Evolutionary conservation across 2,888 invertebrate species (phyloP), one percentile per base, ranked within the genome.

Genomic region (Catocala sponsa): DNA sequence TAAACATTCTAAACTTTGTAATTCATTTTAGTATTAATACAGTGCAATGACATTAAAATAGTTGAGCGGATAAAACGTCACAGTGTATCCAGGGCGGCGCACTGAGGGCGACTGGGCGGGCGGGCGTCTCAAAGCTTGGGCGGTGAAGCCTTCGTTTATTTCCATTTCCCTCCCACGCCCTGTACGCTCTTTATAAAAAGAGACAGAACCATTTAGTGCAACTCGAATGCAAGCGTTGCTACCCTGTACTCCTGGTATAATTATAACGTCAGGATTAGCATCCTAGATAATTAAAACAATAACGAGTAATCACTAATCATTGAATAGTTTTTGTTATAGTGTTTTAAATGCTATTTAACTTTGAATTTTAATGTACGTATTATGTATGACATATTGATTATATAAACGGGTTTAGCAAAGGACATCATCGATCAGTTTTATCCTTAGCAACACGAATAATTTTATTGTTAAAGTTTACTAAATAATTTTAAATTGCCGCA

Each of bases 31-130:
- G 32, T 41, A 55, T 13, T 59, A 59, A 53, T 56, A 66, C 49
- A 71, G 56, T 68, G 59, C 52, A 75, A 62, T 79, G 68, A 70
- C 62, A 71, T 72, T 57, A 52, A 62, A 68, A 51, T 65, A 63
- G 25, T 64, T 67, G 59, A 55, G 61, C 57, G 59, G n/a, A 61
- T 57, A 65, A 69, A 76, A 65, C 66, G 58, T 61, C 61, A 72
- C 76, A 67, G 85, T 88, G 86, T 82, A 80, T 70, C 68, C 89
- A 82, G 88, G 85, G 85, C 90, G 85, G 85, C 83, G 78, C 73
- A 70, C 89, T 81, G 78, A 72, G 79, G 78, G 83, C 83, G 81
- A 94, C 93, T 94, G 93, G 94, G 93, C 92, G 93, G 94, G 94
- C 92, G 92, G 92, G 90, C 85, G 87, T 76, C 81, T 81, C 72